Conservation (phyloP, 1,140 invertebrate genomes). For the Protaetia brevitarsis region DNA sequence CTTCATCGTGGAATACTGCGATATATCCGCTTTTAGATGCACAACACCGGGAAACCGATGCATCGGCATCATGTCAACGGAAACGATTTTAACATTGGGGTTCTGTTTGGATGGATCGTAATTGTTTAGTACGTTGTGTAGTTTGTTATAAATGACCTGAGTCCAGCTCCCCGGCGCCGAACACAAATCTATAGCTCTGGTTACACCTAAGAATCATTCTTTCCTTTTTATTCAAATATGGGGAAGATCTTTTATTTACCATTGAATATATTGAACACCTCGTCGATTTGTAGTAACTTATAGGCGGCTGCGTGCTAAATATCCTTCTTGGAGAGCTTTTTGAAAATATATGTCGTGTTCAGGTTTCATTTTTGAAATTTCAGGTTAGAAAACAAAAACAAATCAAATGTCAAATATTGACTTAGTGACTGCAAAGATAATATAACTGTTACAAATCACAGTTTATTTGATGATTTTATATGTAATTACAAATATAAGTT, state of each 20-base stretch:
- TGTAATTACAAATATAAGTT: too few relatives aligned
- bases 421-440: too few relatives aligned
- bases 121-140: neutral
- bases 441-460: too few relatives aligned
- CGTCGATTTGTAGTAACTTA: constrained; percentile 20
- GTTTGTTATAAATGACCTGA: constrained; percentile 5
- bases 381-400: too few relatives aligned
- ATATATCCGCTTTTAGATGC: neutral
- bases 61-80: constrained; percentile 11
- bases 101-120: neutral
- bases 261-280: constrained; percentile 1
- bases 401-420: too few relatives aligned
- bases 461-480: too few relatives aligned
- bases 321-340: constrained; percentile 16
- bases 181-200: constrained; percentile 12
- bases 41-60: constrained; percentile 4
- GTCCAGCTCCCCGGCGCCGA: constrained; percentile 20
- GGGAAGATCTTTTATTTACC: neutral
- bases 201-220: constrained; percentile 13
- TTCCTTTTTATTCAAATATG: neutral
- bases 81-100: neutral
- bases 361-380: neutral
- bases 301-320: constrained; percentile 8
- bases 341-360: constrained; percentile 10
- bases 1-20: neutral